Evolutionary conservation across 2,113 vertebrate species (phyloP).

Genomic region (Ctenodactylus gundi): DNA sequence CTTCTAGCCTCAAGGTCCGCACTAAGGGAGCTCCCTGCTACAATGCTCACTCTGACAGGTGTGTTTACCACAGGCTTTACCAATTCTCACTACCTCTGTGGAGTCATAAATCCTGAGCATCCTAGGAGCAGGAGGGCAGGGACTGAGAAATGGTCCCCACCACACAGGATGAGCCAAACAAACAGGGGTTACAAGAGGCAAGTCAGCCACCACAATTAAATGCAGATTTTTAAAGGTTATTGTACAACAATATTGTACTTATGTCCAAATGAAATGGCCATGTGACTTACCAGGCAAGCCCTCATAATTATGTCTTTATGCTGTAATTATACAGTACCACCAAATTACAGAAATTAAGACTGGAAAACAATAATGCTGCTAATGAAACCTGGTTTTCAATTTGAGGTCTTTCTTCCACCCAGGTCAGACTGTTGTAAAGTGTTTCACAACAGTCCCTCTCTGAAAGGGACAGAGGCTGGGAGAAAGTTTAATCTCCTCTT

Average conservation of each 20-base stretch:
- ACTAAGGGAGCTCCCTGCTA: no score
- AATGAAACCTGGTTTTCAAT: slow-evolving; percentile 58
- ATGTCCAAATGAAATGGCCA: slow-evolving; percentile 51
- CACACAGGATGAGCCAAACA: slow-evolving; percentile 9
- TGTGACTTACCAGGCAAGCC: slow-evolving; percentile 39
- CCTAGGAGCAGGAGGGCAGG: background rate
- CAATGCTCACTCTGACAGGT: accelerated
- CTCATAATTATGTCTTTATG: slow-evolving; percentile 62
- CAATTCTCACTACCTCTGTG: background rate
- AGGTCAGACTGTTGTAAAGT: background rate
- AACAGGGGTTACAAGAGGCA: background rate
- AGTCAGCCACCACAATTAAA: slow-evolving; percentile 59
- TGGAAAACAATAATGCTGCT: slow-evolving; percentile 46
- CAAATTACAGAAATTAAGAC: slow-evolving; percentile 67
- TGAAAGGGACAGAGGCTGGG: background rate
- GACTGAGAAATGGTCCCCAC: background rate
- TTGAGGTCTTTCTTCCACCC: background rate
- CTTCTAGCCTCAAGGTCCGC: background rate
- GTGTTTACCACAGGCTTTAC: background rate
- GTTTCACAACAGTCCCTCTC: background rate
- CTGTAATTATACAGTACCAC: slow-evolving; percentile 57
- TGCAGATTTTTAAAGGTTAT: slow-evolving; percentile 55
- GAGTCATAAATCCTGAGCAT: background rate
- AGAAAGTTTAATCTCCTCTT: background rate
- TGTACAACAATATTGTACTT: slow-evolving; percentile 60